Percentiles rank a stretch among this genome's conserved stretches.
These are phyloP conservation scores for Crotalus viridis DNA, from an alignment of 2,113 vertebrate genomes.

Conservation along the genomic window DNA sequence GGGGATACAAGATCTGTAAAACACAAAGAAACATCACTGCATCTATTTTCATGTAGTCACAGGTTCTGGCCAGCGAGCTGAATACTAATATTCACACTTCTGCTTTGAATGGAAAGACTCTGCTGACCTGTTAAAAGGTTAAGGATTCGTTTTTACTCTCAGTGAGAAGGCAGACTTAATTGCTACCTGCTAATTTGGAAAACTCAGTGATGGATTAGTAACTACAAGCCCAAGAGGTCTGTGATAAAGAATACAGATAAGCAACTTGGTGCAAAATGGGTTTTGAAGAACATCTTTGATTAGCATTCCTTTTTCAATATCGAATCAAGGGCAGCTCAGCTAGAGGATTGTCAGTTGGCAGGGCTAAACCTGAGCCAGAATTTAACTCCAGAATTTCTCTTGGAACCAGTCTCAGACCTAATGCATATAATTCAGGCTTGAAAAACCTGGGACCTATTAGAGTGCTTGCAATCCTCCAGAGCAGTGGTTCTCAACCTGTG, in stretches of 20 bases:
- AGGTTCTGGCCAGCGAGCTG: accelerated
- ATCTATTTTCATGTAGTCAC: neutral
- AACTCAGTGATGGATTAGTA: neutral
- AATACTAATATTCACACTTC: neutral
- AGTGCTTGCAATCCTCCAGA: neutral
- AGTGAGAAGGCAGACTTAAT: neutral
- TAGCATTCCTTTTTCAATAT: accelerated
- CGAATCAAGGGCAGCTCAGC: accelerated
- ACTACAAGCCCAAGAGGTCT: neutral
- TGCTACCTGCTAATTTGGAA: slow-evolving; percentile 19
- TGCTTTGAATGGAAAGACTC: slow-evolving; percentile 9
- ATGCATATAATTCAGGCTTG: neutral
- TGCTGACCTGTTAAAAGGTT: slow-evolving; percentile 11
- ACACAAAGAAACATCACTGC: slow-evolving; percentile 21
- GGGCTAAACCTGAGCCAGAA: slow-evolving; percentile 5
- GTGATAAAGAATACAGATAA: neutral
- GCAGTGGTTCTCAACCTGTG: too few species aligned
- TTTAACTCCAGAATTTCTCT: neutral
- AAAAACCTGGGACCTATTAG: neutral
- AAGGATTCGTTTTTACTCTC: slow-evolving; percentile 32
- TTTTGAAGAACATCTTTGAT: accelerated
- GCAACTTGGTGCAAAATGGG: neutral
- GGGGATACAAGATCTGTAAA: slow-evolving; percentile 1
- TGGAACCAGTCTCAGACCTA: neutral
- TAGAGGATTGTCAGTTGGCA: neutral